Percentiles rank a stretch among this genome's conserved stretches.
Conservation (phyloP, 2,888 invertebrate species). For the Ypsolopha scabrella region DNA sequence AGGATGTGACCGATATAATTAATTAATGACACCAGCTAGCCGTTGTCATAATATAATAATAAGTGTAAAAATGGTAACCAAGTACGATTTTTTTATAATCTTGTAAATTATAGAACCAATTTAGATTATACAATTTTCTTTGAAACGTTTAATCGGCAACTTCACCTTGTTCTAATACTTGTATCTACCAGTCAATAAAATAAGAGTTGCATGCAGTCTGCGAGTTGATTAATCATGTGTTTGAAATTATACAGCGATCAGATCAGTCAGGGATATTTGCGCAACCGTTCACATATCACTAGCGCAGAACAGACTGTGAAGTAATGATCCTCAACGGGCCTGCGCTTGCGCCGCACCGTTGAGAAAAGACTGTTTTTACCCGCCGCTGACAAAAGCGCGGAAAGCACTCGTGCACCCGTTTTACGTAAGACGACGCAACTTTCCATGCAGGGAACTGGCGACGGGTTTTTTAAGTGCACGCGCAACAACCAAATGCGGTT, state of each 20-base stretch:
- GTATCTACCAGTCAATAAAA: not conserved
- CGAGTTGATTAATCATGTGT: not conserved
- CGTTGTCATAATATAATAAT: too few species aligned
- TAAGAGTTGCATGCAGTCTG: not conserved
- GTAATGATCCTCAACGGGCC: constrained; percentile 30
- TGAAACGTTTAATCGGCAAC: not conserved
- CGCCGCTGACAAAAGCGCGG: constrained; percentile 31
- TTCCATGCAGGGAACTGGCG: constrained; percentile 33
- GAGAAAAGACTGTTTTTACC: constrained; percentile 50
- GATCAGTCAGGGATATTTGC: not conserved
- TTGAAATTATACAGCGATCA: not conserved
- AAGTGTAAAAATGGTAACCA: too few species aligned
- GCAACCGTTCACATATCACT: not conserved
- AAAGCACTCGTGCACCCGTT: constrained; percentile 46
- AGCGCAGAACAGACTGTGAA: constrained; percentile 42
- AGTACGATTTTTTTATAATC: too few species aligned
- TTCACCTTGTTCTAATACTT: not conserved
- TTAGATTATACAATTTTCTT: too few species aligned
- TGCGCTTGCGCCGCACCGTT: constrained; percentile 7
- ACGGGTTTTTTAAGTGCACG: not conserved
- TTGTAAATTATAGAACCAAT: too few species aligned
- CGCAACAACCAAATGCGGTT: not conserved
- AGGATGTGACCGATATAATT: too few species aligned
- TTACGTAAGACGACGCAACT: constrained; percentile 48
- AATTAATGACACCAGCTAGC: too few species aligned